A percentile compares a stretch with the other conserved stretches of the same genome.
Evolutionary conservation across 2,113 vertebrate species (phyloP).

Genomic region (Helogale parvula): DNA sequence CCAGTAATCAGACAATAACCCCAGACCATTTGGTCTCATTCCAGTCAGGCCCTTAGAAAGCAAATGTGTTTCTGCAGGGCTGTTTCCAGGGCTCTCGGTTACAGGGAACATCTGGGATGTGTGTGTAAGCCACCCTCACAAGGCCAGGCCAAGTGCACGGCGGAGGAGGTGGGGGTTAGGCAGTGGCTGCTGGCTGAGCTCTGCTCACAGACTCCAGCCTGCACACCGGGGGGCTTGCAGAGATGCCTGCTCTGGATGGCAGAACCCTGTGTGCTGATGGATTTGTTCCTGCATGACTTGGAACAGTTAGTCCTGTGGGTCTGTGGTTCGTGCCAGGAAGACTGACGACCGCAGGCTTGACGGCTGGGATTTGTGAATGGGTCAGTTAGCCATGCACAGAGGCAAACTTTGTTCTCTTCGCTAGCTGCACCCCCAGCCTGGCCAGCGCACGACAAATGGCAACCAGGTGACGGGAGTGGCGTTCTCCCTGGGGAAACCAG

Average conservation of each 20-base stretch:
- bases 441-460: neutral
- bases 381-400: conserved; percentile 16
- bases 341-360: neutral
- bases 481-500: neutral
- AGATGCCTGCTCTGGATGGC: neutral
- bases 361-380: neutral
- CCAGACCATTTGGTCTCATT: neutral
- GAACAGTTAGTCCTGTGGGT: neutral
- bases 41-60: neutral
- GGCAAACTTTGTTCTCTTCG: conserved; percentile 3
- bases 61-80: neutral
- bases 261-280: neutral
- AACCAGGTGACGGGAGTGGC: neutral
- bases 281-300: conserved; percentile 9
- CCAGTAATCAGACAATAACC: neutral
- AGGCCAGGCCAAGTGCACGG: neutral
- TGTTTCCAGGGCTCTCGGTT: neutral
- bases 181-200: neutral
- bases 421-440: neutral
- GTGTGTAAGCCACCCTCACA: neutral
- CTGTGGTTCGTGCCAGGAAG: neutral
- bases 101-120: conserved; percentile 33
- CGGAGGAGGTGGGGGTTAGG: too few species aligned
- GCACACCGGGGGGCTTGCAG: too few species aligned
- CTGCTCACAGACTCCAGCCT: neutral